These are phyloP conservation scores for Numida meleagris DNA, from an alignment of 2,113 vertebrate species.

Conservation along the genomic window DNA sequence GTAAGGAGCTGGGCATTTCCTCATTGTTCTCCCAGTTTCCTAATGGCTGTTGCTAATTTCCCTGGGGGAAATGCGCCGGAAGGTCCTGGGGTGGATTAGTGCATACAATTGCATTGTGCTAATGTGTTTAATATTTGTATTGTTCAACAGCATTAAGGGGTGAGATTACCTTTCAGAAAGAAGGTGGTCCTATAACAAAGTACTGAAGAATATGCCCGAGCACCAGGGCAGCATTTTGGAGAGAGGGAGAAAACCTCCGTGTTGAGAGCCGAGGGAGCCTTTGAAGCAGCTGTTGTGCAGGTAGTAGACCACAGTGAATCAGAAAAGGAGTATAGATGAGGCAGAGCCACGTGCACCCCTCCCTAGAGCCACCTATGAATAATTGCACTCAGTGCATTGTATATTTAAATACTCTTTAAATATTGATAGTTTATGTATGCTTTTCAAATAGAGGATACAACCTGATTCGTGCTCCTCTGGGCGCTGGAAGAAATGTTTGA, in stretches of 20 bases:
- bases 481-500: not conserved
- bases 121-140: not conserved
- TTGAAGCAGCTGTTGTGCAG: not conserved
- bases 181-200: not conserved
- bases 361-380: not conserved
- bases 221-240: not conserved
- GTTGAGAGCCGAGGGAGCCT: not conserved
- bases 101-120: not conserved
- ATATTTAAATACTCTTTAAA: not conserved
- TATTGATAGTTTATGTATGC: not conserved
- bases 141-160: not conserved
- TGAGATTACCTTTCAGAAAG: constrained; percentile 4
- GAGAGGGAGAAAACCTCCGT: not conserved
- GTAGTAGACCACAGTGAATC: not conserved
- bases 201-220: not conserved
- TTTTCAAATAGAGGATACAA: not conserved
- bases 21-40: constrained; percentile 39
- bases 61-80: constrained; percentile 2
- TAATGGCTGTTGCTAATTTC: not conserved
- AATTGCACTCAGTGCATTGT: not conserved
- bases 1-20: not conserved
- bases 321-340: not conserved
- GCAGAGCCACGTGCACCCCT: not conserved
- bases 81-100: not conserved
- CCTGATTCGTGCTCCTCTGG: not conserved